phyloP scores from a whole-genome alignment of 2,888 invertebrate genomes.

The Hartigia nigra region DNA sequence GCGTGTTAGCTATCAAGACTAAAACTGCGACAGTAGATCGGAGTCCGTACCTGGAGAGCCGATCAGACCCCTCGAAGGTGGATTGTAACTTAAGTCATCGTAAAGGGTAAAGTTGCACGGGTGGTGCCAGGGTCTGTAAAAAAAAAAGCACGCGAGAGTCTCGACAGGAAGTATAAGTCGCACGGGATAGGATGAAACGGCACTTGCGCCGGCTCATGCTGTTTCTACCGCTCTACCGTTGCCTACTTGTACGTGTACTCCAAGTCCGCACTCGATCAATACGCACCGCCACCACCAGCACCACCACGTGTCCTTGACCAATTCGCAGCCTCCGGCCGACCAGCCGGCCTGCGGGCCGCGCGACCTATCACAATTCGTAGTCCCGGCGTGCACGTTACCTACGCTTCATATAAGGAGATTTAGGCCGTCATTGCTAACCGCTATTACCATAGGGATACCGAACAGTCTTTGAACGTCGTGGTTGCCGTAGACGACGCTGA shows the following conservation, averaged over 20 bases:
- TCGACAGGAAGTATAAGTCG: background rate
- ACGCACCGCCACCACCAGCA: conserved; percentile 41
- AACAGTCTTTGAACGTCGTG: background rate
- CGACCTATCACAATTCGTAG: conserved; percentile 40
- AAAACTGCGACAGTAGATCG: background rate
- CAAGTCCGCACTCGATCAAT: conserved; percentile 56
- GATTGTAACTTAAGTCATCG: background rate
- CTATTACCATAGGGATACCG: conserved; percentile 9
- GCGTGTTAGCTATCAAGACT: background rate
- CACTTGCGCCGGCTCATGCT: conserved; percentile 29
- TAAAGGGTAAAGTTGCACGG: background rate
- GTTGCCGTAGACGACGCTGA: background rate
- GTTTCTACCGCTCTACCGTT: conserved; percentile 24
- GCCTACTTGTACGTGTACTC: conserved; percentile 33
- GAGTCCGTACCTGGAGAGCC: background rate
- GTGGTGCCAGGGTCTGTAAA: background rate
- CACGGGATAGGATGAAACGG: conserved; percentile 20
- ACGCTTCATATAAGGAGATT: conserved; percentile 18
- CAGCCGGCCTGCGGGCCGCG: conserved; percentile 30
- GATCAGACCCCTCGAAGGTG: background rate
- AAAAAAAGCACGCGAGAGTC: background rate
- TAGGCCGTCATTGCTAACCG: conserved; percentile 15
- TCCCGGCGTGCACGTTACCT: conserved; percentile 22
- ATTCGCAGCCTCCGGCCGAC: conserved; percentile 53
- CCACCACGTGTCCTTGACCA: conserved; percentile 58